Conservation (phyloP, 1,140 invertebrate genomes). For the Chironomus tepperi region DNA sequence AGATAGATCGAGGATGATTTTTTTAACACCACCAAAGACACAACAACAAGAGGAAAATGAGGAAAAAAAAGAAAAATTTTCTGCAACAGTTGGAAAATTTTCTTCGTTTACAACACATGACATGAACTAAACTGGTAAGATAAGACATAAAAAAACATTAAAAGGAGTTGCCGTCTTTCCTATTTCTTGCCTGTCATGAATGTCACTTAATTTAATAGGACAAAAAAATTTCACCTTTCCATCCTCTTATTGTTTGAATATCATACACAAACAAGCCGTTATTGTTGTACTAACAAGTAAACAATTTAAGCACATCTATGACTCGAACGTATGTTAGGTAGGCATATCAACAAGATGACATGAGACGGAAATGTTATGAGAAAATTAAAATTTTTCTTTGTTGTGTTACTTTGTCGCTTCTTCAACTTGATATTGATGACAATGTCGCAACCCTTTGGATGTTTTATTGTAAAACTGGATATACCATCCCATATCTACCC, state of each 20-base stretch:
- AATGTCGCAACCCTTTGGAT: not conserved
- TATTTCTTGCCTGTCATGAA: not conserved
- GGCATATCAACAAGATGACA: too few relatives aligned
- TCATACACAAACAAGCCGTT: not conserved
- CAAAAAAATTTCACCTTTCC: slow-evolving; percentile 1
- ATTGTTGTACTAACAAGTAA: too few relatives aligned
- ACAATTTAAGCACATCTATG: too few relatives aligned
- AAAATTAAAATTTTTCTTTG: too few relatives aligned
- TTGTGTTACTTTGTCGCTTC: not conserved
- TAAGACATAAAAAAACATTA: not conserved
- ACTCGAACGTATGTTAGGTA: too few relatives aligned
- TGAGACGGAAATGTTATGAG: too few relatives aligned
- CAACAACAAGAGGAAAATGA: too few relatives aligned
- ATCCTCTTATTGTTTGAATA: not conserved
- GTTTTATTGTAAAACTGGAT: not conserved
- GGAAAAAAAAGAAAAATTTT: not conserved
- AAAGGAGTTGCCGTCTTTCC: not conserved
- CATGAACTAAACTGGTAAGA: not conserved
- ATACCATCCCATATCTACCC: not conserved
- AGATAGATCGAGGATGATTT: not conserved
- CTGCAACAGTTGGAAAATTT: not conserved
- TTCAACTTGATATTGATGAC: not conserved
- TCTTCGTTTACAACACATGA: not conserved
- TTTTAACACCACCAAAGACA: not conserved
- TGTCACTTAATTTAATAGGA: slow-evolving; percentile 23